Evolutionary conservation across 2,888 invertebrate genomes (phyloP).

Genomic region (Temnothorax rugatulus): DNA sequence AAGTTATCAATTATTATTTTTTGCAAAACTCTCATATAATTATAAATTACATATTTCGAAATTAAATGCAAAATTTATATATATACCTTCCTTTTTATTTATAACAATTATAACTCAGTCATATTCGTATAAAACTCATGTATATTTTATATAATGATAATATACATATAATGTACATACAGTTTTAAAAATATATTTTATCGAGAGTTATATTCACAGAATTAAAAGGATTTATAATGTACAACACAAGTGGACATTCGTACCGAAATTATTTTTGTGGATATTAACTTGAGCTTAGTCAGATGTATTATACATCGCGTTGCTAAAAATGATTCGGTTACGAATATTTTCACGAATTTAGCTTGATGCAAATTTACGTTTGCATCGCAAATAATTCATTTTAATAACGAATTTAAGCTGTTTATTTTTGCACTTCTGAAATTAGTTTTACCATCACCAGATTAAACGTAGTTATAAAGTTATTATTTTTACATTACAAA

Average conservation of each 20-base stretch:
- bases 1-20: slow-evolving; percentile 13
- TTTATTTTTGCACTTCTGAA: slow-evolving; percentile 12
- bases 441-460: slow-evolving; percentile 13
- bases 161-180: background rate
- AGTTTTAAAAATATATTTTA: slow-evolving; percentile 13
- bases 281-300: slow-evolving; percentile 35
- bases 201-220: slow-evolving; percentile 2
- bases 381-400: slow-evolving; percentile 34
- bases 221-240: slow-evolving; percentile 7
- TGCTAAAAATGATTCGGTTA: slow-evolving; percentile 34
- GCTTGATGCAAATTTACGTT: slow-evolving; percentile 15
- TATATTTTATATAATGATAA: background rate
- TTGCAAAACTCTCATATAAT: background rate
- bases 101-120: background rate
- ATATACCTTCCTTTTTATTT: background rate
- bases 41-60: background rate
- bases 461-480: slow-evolving; percentile 17
- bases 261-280: slow-evolving; percentile 31
- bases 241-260: background rate
- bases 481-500: slow-evolving; percentile 18
- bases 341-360: slow-evolving; percentile 16
- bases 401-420: slow-evolving; percentile 37
- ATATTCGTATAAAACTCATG: background rate
- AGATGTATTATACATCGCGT: background rate
- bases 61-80: background rate